phyloP scores from a whole-genome alignment of 2,888 invertebrate genomes.

The Volucella inflata region DNA sequence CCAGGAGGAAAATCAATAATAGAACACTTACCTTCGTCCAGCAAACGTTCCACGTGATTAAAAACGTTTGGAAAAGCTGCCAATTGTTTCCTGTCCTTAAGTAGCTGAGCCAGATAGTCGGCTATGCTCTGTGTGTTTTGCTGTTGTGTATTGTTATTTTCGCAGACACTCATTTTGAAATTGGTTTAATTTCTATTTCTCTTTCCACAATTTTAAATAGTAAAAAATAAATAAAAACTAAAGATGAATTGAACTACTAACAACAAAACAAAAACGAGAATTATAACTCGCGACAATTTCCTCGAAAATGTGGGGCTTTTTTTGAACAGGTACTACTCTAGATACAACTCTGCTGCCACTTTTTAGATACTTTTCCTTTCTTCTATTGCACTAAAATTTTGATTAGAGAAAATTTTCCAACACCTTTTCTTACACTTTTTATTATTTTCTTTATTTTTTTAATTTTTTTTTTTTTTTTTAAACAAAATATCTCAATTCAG shows the following conservation, averaged over 20 bases:
- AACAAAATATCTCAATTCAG: conserved; percentile 56
- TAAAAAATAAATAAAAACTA: conserved; percentile 22
- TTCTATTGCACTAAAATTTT: conserved; percentile 58
- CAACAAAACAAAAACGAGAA: neutral
- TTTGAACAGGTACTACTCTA: conserved; percentile 65
- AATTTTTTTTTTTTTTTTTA: neutral
- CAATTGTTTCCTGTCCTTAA: conserved; percentile 99
- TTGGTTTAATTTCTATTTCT: conserved; percentile 33
- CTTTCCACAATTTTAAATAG: conserved; percentile 22
- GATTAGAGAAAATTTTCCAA: conserved; percentile 1
- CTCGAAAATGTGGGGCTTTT: conserved; percentile 33
- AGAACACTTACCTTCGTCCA: conserved; percentile 96
- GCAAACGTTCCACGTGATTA: conserved; percentile 98
- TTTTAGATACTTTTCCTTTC: conserved; percentile 16
- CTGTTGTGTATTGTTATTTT: conserved; percentile 83
- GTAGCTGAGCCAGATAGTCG: conserved; percentile 99
- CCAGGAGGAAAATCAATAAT: conserved; percentile 6
- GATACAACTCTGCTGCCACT: conserved; percentile 40
- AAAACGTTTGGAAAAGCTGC: conserved; percentile 99
- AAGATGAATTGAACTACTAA: neutral
- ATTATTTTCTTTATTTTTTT: neutral
- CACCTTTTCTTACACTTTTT: neutral
- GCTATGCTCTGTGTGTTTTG: conserved; percentile 97
- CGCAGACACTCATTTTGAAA: conserved; percentile 83
- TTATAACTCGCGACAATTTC: neutral